phyloP scores from a whole-genome alignment of 1,140 invertebrate species.

The Procambarus virginalis region DNA sequence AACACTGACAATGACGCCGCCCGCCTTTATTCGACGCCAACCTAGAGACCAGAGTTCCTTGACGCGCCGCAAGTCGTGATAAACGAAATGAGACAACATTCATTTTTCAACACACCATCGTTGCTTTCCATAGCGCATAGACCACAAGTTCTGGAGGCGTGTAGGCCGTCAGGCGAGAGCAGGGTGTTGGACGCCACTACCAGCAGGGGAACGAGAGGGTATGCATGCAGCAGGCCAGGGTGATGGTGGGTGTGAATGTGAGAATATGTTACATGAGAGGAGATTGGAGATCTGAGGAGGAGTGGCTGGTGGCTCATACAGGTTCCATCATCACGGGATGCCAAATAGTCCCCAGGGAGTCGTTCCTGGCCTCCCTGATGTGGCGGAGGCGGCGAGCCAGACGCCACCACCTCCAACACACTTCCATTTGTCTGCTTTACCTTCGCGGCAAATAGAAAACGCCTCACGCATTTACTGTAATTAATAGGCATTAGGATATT shows the following conservation, averaged over 20 bases:
- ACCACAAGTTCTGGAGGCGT: neutral
- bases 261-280: neutral
- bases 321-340: conserved; percentile 42
- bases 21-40: neutral
- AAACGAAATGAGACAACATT: neutral
- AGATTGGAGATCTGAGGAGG: conserved; percentile 12
- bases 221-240: neutral
- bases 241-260: neutral
- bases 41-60: neutral
- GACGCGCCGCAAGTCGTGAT: neutral
- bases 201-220: neutral
- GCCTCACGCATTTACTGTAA: too few species aligned
- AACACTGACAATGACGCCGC: neutral
- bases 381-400: neutral
- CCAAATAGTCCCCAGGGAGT: conserved; percentile 33
- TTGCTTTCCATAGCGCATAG: neutral
- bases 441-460: neutral
- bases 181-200: neutral
- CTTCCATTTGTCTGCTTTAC: neutral
- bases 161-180: too few species aligned
- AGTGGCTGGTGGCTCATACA: conserved; percentile 2
- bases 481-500: too few species aligned
- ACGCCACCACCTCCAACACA: neutral
- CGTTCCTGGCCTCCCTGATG: neutral
- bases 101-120: neutral